These are phyloP conservation scores for Metellina segmentata DNA, from an alignment of 2,888 invertebrate species.

Conservation along the genomic window DNA sequence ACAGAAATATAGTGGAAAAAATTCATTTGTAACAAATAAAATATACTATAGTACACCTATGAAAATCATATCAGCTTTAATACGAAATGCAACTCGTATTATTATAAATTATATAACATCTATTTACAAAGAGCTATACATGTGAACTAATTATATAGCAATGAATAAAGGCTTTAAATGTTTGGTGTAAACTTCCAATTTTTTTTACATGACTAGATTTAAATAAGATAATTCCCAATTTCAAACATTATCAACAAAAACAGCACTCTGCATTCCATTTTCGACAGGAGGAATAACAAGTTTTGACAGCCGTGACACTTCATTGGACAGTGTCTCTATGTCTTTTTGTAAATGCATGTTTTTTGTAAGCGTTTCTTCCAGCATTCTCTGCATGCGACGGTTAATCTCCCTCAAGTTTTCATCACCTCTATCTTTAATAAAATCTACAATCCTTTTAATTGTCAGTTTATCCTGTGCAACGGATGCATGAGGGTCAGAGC, in stretches of 20 bases:
- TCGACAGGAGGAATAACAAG: constrained; percentile 54
- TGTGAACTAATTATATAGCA: no score
- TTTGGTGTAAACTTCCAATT: not conserved
- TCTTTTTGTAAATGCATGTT: constrained; percentile 83
- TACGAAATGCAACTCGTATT: no score
- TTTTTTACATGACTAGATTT: constrained; percentile 46
- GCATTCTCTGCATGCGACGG: constrained; percentile 82
- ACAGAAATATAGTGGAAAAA: not conserved
- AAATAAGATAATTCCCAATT: not conserved
- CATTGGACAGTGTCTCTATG: constrained; percentile 70
- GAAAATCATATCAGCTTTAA: no score
- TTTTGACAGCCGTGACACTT: constrained; percentile 73
- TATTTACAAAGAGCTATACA: no score
- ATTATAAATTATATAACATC: no score
- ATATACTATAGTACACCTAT: not conserved
- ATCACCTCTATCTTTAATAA: constrained; percentile 81
- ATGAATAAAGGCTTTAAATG: no score
- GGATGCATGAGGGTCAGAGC: constrained; percentile 79
- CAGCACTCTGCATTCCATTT: constrained; percentile 60
- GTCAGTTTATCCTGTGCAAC: constrained; percentile 79
- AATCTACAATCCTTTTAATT: constrained; percentile 81
- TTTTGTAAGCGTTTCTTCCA: constrained; percentile 83
- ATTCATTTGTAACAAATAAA: not conserved
- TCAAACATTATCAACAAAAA: constrained; percentile 65
- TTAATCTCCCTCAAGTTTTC: constrained; percentile 79